Percentiles rank a stretch among this genome's conserved stretches.
Evolutionary conservation across 2,888 invertebrate genomes (phyloP).

Genomic region (Acanthoscelides obtectus): DNA sequence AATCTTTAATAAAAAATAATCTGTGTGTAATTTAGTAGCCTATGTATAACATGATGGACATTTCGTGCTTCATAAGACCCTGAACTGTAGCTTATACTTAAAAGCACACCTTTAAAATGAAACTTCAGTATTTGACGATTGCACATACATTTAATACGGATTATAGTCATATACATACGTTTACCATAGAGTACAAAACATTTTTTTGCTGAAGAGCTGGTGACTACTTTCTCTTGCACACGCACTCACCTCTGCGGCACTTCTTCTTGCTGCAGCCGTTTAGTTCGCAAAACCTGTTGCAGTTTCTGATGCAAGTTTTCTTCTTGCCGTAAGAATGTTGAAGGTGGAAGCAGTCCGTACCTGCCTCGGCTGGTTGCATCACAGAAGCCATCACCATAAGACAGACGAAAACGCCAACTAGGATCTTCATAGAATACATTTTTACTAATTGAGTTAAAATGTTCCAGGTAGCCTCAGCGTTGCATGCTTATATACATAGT

Average conservation of each 20-base stretch:
- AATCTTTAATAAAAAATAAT: too few species aligned
- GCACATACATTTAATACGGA: too few species aligned
- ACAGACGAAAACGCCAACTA: background rate
- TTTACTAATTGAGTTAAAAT: background rate
- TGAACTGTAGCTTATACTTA: too few species aligned
- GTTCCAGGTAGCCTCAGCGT: background rate
- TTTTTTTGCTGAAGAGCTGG: background rate
- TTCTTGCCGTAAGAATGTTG: background rate
- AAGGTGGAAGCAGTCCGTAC: background rate
- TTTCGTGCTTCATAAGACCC: too few species aligned
- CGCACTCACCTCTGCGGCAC: background rate
- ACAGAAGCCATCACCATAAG: background rate
- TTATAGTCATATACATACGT: background rate
- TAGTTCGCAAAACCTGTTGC: background rate
- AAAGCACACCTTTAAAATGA: too few species aligned
- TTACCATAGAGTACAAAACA: background rate
- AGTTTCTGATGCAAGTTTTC: background rate
- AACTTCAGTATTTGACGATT: too few species aligned
- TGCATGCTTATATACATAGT: background rate
- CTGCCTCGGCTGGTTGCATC: background rate
- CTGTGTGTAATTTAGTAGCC: too few species aligned
- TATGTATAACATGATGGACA: too few species aligned
- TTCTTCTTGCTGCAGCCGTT: background rate
- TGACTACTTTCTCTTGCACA: background rate
- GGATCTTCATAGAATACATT: background rate